phyloP scores from a whole-genome alignment of 2,113 vertebrate species.

The Macroglossus sobrinus region DNA sequence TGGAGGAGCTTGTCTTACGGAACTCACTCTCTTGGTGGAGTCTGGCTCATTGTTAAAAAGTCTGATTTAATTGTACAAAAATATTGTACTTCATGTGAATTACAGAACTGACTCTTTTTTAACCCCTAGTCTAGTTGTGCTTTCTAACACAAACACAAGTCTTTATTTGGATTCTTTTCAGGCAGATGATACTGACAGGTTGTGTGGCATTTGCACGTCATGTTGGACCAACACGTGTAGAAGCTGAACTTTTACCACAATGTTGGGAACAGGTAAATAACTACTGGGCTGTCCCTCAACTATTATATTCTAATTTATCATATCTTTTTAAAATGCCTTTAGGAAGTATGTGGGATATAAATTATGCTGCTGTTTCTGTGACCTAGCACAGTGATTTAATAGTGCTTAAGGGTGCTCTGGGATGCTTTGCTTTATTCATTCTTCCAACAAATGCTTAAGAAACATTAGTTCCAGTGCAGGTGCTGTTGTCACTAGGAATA shows the following conservation, averaged over 20 bases:
- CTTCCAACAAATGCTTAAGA: neutral
- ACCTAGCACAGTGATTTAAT: neutral
- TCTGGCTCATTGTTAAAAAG: neutral
- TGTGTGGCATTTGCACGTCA: constrained; percentile 98
- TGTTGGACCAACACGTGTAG: constrained; percentile 96
- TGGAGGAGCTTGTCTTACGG: neutral
- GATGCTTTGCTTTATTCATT: neutral
- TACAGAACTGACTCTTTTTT: neutral
- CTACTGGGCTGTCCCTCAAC: neutral
- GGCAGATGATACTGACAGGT: constrained; percentile 98
- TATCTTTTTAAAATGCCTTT: neutral
- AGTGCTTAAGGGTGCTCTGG: neutral
- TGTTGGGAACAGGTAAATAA: constrained; percentile 97
- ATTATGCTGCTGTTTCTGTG: neutral
- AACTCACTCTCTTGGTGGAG: neutral
- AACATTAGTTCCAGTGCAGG: neutral
- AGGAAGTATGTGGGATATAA: neutral
- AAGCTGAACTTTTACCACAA: constrained; percentile 97
- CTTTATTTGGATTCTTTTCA: constrained; percentile 71
- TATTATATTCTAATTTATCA: neutral
- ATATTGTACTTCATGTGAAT: neutral
- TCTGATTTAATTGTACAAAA: neutral
- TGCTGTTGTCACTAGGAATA: neutral
- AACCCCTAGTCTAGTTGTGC: neutral
- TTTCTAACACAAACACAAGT: neutral